phyloP scores from a whole-genome alignment of 2,113 vertebrate species.

The Balaenoptera acutorostrata region DNA sequence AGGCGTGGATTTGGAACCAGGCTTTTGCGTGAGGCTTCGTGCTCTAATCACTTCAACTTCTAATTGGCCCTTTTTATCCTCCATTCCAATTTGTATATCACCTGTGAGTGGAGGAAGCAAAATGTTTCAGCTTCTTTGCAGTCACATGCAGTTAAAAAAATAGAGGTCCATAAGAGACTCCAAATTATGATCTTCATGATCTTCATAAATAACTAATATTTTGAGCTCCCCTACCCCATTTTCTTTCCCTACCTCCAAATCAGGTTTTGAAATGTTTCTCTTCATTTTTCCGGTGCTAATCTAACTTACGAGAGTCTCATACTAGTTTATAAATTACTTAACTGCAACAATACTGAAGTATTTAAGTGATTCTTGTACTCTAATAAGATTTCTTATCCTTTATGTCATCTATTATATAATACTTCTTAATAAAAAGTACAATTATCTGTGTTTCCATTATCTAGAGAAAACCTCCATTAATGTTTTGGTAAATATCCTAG shows the following conservation, averaged over 20 bases:
- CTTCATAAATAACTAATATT: not conserved
- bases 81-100: conserved; percentile 98
- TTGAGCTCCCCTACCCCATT: not conserved
- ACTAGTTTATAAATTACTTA: not conserved
- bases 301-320: not conserved
- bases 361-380: not conserved
- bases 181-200: not conserved
- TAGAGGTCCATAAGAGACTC: fast-evolving
- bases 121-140: not conserved
- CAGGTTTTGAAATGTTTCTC: not conserved
- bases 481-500: not conserved
- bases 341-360: not conserved
- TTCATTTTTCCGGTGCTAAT: not conserved
- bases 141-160: not conserved
- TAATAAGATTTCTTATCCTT: not conserved
- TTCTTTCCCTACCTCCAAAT: not conserved
- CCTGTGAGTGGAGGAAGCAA: conserved; percentile 78
- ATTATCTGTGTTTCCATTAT: not conserved
- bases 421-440: not conserved
- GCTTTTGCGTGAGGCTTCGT: conserved; percentile 95
- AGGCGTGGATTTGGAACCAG: conserved; percentile 96
- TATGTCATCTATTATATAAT: not conserved
- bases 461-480: not conserved
- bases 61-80: conserved; percentile 96
- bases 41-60: conserved; percentile 98